Conservation (phyloP, 2,797 vertebrate genomes). For the Poeciliopsis turneri region DNA sequence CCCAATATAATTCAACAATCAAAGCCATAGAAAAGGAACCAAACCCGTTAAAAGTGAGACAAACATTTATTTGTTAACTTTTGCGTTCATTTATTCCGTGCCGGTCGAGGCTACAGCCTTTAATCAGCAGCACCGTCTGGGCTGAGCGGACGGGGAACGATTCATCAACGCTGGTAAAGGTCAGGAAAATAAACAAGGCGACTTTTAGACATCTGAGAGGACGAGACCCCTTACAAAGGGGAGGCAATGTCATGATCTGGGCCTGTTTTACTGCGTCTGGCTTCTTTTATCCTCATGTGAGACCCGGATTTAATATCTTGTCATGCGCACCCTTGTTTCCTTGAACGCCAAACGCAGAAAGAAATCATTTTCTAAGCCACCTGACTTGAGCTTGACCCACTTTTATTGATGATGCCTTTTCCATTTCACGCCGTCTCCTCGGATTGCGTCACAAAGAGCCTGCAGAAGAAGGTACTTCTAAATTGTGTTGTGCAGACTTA, state of each 20-base stretch:
- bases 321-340: neutral
- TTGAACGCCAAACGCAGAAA: neutral
- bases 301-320: neutral
- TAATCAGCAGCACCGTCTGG: neutral
- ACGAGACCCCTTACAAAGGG: neutral
- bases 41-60: neutral
- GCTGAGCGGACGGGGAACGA: neutral
- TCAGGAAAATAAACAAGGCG: neutral
- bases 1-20: neutral
- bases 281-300: neutral
- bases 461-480: slow-evolving; percentile 44
- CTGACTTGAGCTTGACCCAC: neutral
- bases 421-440: slow-evolving; percentile 4
- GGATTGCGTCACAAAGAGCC: slow-evolving; percentile 27
- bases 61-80: neutral
- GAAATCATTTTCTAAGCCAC: neutral
- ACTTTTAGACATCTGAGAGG: neutral
- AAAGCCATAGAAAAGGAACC: neutral
- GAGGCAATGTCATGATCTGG: neutral
- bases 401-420: slow-evolving; percentile 27
- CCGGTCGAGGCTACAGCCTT: neutral
- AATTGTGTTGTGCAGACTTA: slow-evolving; percentile 3
- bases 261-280: neutral
- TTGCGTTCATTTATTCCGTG: neutral
- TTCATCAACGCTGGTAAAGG: neutral